Conservation (phyloP, 1,140 invertebrate genomes). For the Dufourea novaeangliae region DNA sequence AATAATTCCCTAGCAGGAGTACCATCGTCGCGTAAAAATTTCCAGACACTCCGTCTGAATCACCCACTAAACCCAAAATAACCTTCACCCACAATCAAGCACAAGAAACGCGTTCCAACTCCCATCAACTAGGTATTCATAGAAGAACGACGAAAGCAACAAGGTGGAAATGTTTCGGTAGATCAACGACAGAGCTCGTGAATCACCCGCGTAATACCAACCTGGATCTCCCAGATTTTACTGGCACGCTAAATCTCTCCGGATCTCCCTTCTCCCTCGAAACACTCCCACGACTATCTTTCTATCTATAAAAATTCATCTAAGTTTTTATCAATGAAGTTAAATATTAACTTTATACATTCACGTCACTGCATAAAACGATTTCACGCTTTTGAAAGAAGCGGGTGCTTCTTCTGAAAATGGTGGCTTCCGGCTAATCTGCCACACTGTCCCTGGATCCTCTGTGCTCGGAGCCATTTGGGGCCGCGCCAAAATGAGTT, state of each 20-base stretch:
- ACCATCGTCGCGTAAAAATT: too few species aligned
- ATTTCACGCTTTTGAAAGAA: too few species aligned
- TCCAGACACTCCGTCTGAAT: background rate
- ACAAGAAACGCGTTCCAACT: background rate
- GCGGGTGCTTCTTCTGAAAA: too few species aligned
- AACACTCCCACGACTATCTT: background rate
- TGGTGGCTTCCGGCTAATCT: background rate
- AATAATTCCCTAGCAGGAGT: too few species aligned
- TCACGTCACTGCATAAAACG: too few species aligned
- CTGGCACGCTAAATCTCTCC: background rate
- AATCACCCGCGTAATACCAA: background rate
- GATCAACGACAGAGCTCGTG: background rate
- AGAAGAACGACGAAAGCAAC: conserved; percentile 20
- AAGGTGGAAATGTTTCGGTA: conserved; percentile 12
- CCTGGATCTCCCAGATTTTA: background rate
- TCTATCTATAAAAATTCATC: too few species aligned
- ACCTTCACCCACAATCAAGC: background rate
- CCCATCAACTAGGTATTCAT: background rate
- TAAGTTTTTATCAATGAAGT: conserved; percentile 17
- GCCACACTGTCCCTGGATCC: background rate
- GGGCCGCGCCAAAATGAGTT: conserved; percentile 59
- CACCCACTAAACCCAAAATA: background rate
- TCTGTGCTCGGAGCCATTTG: conserved; percentile 33
- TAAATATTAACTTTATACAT: too few species aligned
- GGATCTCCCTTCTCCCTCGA: background rate